These are phyloP conservation scores for Ascidia mentula DNA, from an alignment of 23 tunicate genomes.

Conservation along the genomic window DNA sequence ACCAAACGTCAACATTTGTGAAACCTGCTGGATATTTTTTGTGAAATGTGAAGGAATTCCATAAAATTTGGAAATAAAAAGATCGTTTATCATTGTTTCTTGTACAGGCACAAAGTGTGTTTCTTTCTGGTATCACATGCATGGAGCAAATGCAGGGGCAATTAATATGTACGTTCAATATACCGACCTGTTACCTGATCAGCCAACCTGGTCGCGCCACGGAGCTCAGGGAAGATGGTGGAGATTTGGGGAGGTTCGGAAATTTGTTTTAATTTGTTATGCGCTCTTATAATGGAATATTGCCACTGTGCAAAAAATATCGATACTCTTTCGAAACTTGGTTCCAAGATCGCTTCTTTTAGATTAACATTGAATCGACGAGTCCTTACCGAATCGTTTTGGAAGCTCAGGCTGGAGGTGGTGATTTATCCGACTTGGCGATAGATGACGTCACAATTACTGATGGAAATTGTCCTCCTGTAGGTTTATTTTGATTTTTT, in stretches of 20 bases:
- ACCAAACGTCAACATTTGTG: background rate
- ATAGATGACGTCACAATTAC: conserved; percentile 58
- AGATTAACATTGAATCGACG: conserved; percentile 40
- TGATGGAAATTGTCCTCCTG: conserved; percentile 47
- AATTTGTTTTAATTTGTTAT: background rate
- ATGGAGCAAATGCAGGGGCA: conserved; percentile 39
- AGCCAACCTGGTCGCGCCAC: conserved; percentile 51
- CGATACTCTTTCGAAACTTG: no score
- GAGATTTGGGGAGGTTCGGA: conserved; percentile 42
- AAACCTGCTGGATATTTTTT: background rate
- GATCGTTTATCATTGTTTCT: background rate
- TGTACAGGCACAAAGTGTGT: conserved; percentile 44
- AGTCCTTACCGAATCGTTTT: conserved; percentile 36
- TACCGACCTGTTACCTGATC: conserved; percentile 14
- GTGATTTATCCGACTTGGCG: conserved; percentile 44
- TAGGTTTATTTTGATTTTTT: conserved; percentile 13
- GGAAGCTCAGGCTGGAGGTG: conserved; percentile 41
- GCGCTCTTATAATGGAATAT: background rate
- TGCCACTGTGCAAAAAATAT: background rate
- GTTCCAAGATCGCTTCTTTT: background rate
- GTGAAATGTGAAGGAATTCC: background rate
- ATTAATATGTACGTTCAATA: conserved; percentile 38
- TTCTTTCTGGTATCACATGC: conserved; percentile 76
- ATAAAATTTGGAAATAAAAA: background rate
- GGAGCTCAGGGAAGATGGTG: conserved; percentile 62